A percentile compares a stretch with the other conserved stretches of the same genome.
These are phyloP conservation scores for Falco punctatus DNA, from an alignment of 2,113 vertebrate genomes.

Conservation along the genomic window DNA sequence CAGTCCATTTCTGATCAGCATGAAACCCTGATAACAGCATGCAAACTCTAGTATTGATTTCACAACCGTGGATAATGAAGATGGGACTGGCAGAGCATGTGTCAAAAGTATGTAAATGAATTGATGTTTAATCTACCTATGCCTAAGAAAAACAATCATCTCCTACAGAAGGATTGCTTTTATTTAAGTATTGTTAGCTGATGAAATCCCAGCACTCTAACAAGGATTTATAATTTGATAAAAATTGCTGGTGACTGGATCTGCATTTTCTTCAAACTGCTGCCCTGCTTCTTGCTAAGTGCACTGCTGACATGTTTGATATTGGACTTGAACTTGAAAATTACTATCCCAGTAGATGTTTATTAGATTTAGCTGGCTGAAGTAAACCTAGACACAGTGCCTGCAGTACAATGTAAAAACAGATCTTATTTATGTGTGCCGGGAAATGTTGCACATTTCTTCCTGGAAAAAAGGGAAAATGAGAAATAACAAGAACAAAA, in stretches of 20 bases:
- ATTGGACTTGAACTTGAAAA: constrained; percentile 71
- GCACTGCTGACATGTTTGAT: constrained; percentile 72
- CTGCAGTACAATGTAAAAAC: constrained; percentile 40
- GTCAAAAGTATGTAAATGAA: constrained; percentile 33
- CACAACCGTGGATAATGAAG: not conserved
- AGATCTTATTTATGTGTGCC: constrained; percentile 72
- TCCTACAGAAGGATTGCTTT: constrained; percentile 25
- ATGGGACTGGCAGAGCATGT: not conserved
- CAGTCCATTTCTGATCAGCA: not conserved
- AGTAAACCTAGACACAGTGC: constrained; percentile 64
- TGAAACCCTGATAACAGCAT: not conserved
- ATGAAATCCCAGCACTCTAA: constrained; percentile 55
- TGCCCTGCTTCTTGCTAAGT: constrained; percentile 63
- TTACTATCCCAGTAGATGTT: constrained; percentile 69
- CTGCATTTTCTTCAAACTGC: constrained; percentile 59
- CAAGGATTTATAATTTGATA: constrained; percentile 61
- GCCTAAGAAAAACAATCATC: constrained; percentile 26
- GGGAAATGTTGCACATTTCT: constrained; percentile 72
- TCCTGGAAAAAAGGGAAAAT: constrained; percentile 66
- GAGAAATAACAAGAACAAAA: constrained; percentile 60
- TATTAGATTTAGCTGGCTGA: constrained; percentile 72
- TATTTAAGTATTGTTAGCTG: constrained; percentile 35
- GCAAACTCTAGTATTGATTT: constrained; percentile 22
- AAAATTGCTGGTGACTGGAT: constrained; percentile 51
- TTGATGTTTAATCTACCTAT: constrained; percentile 27